These are phyloP conservation scores for Clinocottus analis DNA, from an alignment of 2,113 vertebrate genomes.

Conservation along the genomic window DNA sequence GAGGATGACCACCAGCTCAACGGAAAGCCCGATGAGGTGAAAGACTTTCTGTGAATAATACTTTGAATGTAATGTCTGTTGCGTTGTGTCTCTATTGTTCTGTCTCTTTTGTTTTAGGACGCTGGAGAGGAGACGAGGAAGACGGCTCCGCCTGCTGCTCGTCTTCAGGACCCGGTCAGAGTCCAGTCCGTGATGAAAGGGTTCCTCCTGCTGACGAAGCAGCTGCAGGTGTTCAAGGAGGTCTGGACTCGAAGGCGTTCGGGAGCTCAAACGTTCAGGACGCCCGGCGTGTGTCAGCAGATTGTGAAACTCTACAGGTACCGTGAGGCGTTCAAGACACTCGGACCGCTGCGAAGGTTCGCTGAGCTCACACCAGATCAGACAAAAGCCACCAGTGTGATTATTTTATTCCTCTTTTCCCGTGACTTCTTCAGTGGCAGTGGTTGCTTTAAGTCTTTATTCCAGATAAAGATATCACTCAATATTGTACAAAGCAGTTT, in stretches of 20 bases:
- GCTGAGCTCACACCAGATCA: background rate
- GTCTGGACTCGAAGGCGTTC: slow-evolving; percentile 78
- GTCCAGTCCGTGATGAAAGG: slow-evolving; percentile 69
- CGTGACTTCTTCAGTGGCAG: background rate
- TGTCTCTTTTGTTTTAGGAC: slow-evolving; percentile 30
- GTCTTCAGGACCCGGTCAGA: slow-evolving; percentile 16
- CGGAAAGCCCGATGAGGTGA: slow-evolving; percentile 46
- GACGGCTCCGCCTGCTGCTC: background rate
- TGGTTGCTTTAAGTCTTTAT: background rate
- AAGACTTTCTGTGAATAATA: background rate
- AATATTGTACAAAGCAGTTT: background rate
- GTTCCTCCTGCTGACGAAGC: slow-evolving; percentile 85
- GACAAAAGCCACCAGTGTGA: background rate
- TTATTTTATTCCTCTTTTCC: background rate
- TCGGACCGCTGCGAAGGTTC: background rate
- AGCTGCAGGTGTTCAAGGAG: slow-evolving; percentile 83
- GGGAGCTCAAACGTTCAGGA: slow-evolving; percentile 53
- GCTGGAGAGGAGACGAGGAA: slow-evolving; percentile 2
- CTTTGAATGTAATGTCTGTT: background rate
- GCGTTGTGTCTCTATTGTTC: background rate
- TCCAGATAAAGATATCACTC: background rate
- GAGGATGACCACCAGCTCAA: background rate
- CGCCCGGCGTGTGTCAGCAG: slow-evolving; percentile 60
- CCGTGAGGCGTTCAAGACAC: background rate
- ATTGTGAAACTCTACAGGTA: slow-evolving; percentile 81